Conservation (phyloP, 2,113 vertebrate genomes). For the Cichladusa arquata region DNA sequence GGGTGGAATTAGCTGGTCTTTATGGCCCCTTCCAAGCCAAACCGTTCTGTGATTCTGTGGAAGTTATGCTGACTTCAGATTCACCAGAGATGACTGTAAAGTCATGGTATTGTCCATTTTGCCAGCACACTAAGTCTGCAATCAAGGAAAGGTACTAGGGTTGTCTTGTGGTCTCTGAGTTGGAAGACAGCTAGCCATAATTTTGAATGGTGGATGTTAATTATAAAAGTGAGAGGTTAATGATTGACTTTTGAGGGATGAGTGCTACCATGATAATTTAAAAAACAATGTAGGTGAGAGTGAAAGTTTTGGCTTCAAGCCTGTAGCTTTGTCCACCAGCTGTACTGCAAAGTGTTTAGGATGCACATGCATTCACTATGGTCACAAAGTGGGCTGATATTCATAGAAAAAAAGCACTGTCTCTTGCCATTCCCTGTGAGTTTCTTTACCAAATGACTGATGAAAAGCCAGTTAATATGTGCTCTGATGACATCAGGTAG, state of each 20-base stretch:
- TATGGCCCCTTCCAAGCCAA: neutral
- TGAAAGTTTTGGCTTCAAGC: neutral
- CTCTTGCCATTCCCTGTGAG: neutral
- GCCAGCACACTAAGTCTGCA: accelerated
- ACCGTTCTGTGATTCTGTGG: neutral
- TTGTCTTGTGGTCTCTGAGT: neutral
- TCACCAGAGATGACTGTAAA: neutral
- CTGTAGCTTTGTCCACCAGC: neutral
- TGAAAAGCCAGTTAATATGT: neutral
- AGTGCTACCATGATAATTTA: neutral
- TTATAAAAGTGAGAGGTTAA: neutral
- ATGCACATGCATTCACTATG: accelerated
- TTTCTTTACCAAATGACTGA: neutral
- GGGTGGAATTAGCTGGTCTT: neutral
- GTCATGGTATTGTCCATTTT: accelerated
- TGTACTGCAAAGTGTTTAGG: neutral
- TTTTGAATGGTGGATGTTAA: neutral
- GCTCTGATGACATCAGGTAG: neutral
- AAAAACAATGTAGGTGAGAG: neutral
- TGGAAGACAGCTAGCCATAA: neutral
- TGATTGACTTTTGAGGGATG: neutral
- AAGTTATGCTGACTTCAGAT: neutral
- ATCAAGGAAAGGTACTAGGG: neutral
- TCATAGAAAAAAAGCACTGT: neutral
- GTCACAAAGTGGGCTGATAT: neutral